Base-by-base conservation (phyloP, 2,113 vertebrate species). In the Eurystomus gularis region DNA sequence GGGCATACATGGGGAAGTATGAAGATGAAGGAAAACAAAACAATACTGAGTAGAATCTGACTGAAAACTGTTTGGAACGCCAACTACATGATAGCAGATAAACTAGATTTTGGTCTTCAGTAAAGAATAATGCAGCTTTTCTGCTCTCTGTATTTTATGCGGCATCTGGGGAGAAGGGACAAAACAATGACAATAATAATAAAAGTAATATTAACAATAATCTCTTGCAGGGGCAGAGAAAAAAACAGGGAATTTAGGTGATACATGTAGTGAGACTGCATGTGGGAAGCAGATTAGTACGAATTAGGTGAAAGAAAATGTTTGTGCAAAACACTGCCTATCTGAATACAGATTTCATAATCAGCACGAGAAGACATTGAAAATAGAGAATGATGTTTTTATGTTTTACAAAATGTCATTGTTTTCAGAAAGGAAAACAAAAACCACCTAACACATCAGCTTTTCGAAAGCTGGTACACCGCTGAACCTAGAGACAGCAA, bases 331-430 rank as follows among this genome's bases (percentile, higher is more conserved):
- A 62, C 21, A 48, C 20, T 88, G 44, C 55, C 40, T 73, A 71
- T 66, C 88, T 95, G 95, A 94, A 95, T 96, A 96, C 88, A 90
- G 75, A 96, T 95, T 88, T 93, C 28, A 69, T 91, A 93, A 94
- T 96, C 87, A 94, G 25, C 33, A 78, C 8, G 42, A 51, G 52
- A 82, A 25, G 62, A 58, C 3, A 19, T 6, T 82, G 84, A 65
- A 94, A 90, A 64, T 11, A 49, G n/a, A 61, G 40, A 82, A 72
- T 37, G 11, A 40, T 72, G 61, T 42, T 80, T 51, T 82, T 80
- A 19, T 81, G 51, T 66, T 89, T 51, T 49, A 62, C 21, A 62
- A 73, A 91, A 83, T 52, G 31, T 62, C n/a, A 35, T 39, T 84
- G n/a, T 82, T 82, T 91, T 68, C 55, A 46, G 64, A 44, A 44